Base-by-base conservation (phyloP, 2,797 vertebrate genomes). In the Echiichthys vipera region DNA sequence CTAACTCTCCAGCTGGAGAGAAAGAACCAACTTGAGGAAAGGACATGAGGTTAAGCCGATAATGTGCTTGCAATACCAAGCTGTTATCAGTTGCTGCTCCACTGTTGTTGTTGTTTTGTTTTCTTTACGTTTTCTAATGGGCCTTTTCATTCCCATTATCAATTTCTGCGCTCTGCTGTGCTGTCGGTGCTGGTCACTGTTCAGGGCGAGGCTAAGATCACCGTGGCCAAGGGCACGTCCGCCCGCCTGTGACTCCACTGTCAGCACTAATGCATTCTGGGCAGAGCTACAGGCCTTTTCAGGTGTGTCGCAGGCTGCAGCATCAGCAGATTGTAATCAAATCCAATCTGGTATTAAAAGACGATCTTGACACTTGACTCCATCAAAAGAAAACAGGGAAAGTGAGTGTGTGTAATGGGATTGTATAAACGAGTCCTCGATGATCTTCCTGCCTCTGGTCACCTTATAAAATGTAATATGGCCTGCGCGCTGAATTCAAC, bases 281-380 rank as follows among this genome's bases (percentile, higher is more conserved):
- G 89, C 89, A 89, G 86, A 65, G 86, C 90, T 73, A 81, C 83
- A 80, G 80, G 90, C 83, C 89, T 94, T 92, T 94, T 93, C 94
- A 94, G 93, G 93, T 93, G 91, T 81, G 84, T 88, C 72, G 29
- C 58, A 34, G 80, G 77, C 80, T 85, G 94, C 93, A 0, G 64
- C 53, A 77, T 95, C 95, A 95, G 95, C 95, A 91, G 91, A 94
- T 93, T 90, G 72, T 92, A 94, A 95, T 94, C 94, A 92, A 94
- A 95, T 95, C 92, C 93, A 94, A 91, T 94, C 93, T 94, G 91
- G 91, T 93, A 92, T 93, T 94, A 95, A 94, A 94, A 94, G 92
- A 94, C 78, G 88, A 93, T 93, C 93, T 94, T 94, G 94, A 94
- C 93, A 94, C 88, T 91, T 93, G 94, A 92, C 94, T 94, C 92